A percentile compares a stretch with the other conserved stretches of the same genome.
These are phyloP conservation scores for Drosophila pruinosa DNA, from an alignment of 1,140 invertebrate genomes.

Conservation along the genomic window DNA sequence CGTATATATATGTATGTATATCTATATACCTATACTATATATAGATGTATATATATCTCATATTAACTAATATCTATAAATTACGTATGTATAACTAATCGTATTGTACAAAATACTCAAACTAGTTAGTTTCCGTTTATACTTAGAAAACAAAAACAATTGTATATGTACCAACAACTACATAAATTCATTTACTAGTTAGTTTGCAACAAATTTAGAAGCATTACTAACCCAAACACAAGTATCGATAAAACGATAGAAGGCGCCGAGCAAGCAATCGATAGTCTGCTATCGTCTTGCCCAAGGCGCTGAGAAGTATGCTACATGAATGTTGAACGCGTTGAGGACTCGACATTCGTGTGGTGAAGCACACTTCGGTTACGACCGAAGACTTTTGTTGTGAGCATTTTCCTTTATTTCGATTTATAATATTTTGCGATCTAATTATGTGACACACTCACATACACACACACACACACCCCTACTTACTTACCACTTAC, in stretches of 20 bases:
- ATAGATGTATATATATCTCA: constrained; percentile 16
- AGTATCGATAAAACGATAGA: constrained; percentile 16
- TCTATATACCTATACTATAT: constrained; percentile 15
- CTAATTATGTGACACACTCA: constrained; percentile 51
- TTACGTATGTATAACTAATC: constrained; percentile 65
- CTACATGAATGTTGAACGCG: constrained; percentile 18
- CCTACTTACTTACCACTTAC: neutral
- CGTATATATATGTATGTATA: constrained; percentile 29
- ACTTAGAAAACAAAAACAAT: constrained; percentile 26
- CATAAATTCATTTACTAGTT: constrained; percentile 49
- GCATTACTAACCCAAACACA: constrained; percentile 54
- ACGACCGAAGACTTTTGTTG: constrained; percentile 34
- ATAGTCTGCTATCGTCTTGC: neutral
- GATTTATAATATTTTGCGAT: constrained; percentile 78
- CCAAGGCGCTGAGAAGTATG: constrained; percentile 2
- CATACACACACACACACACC: constrained; percentile 6
- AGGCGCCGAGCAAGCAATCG: neutral
- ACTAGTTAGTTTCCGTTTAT: constrained; percentile 66
- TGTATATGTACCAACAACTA: constrained; percentile 15
- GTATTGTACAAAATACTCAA: constrained; percentile 64
- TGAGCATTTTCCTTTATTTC: constrained; percentile 46
- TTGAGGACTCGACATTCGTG: constrained; percentile 6
- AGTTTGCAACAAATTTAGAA: constrained; percentile 67
- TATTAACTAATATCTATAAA: constrained; percentile 44
- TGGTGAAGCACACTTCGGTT: constrained; percentile 30